Base-by-base conservation (phyloP, 1,140 invertebrate genomes). In the Drosophila hydei region DNA sequence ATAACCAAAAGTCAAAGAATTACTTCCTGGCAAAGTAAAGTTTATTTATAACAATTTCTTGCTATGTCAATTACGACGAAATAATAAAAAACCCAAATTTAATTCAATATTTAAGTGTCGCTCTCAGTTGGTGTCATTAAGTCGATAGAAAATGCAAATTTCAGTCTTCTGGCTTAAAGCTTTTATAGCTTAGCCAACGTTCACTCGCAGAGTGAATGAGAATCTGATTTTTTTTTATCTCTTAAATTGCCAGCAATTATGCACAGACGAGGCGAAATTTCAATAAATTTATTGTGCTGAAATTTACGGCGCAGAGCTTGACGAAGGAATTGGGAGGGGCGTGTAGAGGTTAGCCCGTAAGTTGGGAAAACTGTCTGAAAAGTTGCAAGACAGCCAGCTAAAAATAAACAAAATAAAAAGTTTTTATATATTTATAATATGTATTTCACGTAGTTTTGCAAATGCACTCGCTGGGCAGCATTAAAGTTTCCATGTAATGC, bases 381-480 rank as follows among this genome's bases (percentile, higher is more conserved):
- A 81, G 70, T 78, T 81, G 63, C 21, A 56, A 77, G 78, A 68
- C 61, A 68, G 80, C 76, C 65, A 81, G 76, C 60, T 65, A 62
- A 84, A 85, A 84, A 85, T 85, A 78, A 79, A 85, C 76, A 79
- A 69, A 67, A 56, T 59, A 70, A 76, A 84, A 85, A 79, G 63
- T 77, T 85, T 79, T 77, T 42, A 18, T 16, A 76, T 79, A 74
- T 84, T 85, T 84, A 77, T 79, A 73, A 67, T 79, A 68, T 63
- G 56, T 47, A 67, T 47, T 60, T 50, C 67, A 77, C 70, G 71
- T 52, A 72, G 43, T 63, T 75, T 45, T 47, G 67, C 72, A 69
- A 79, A 63, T 79, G 65, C 56, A 55, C 16, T 38, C 59, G 27
- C 56, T 45, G 9, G 23, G 11, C 16, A 12, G 42, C 42, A 55